phyloP scores from a whole-genome alignment of 2,797 vertebrate genomes.

The Argya squamiceps region DNA sequence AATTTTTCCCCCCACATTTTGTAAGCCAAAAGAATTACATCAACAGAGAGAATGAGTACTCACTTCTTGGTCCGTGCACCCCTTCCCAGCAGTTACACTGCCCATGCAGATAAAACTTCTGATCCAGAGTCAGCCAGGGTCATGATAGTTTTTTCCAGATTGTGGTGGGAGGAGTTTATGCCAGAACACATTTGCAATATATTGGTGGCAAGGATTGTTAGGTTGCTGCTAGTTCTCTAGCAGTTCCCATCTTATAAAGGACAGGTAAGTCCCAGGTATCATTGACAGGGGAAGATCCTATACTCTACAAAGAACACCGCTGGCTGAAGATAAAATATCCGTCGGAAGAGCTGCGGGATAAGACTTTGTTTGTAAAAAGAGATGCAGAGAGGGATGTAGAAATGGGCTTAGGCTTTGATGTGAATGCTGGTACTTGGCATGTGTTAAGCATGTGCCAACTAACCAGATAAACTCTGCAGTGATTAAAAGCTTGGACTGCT shows the following conservation, averaged over 20 bases:
- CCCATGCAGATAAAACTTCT: neutral
- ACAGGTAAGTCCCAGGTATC: neutral
- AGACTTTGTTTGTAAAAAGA: neutral
- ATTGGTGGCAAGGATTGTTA: neutral
- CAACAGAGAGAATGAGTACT: neutral
- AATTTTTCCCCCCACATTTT: rapidly evolving
- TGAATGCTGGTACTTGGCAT: neutral
- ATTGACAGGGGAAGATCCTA: neutral
- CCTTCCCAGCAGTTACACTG: neutral
- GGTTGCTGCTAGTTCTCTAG: neutral
- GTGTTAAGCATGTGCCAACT: neutral
- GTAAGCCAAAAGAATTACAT: neutral
- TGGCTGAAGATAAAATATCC: neutral
- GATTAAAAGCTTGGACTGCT: neutral
- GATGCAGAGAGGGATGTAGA: neutral
- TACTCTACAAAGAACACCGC: neutral
- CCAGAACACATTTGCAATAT: neutral
- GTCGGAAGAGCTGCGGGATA: neutral
- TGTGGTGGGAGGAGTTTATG: neutral
- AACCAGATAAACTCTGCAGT: neutral
- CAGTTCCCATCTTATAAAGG: neutral
- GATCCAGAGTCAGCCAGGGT: neutral
- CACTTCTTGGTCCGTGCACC: rapidly evolving
- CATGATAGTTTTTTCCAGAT: neutral
- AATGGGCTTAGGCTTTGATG: neutral